These are phyloP conservation scores for Pyralis farinalis DNA, from an alignment of 2,888 invertebrate genomes.

Conservation along the genomic window DNA sequence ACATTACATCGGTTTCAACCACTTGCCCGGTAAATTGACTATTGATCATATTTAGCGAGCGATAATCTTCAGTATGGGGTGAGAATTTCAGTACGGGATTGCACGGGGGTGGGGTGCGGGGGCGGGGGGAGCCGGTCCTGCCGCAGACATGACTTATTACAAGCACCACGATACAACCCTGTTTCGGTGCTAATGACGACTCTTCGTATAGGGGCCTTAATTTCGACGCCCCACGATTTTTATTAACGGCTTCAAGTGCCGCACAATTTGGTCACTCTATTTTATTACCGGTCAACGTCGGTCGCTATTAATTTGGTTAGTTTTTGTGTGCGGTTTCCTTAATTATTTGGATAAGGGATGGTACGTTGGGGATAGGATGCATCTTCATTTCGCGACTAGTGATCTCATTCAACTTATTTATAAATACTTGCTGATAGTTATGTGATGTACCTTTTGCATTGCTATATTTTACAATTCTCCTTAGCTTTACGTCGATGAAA, in stretches of 20 bases:
- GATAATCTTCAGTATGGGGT: conserved; percentile 59
- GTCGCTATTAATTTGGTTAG: conserved; percentile 26
- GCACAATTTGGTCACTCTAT: conserved; percentile 56
- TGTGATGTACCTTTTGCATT: no score
- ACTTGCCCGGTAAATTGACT: conserved; percentile 69
- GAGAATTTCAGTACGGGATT: conserved; percentile 56
- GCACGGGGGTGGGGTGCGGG: conserved; percentile 30
- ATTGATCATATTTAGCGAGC: conserved; percentile 72
- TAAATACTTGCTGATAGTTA: no score
- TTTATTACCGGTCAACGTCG: conserved; percentile 41
- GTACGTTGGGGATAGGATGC: conserved; percentile 2
- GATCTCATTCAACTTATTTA: background rate
- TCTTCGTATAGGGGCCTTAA: conserved; percentile 71
- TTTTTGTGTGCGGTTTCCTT: conserved; percentile 26
- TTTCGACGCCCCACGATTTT: conserved; percentile 77
- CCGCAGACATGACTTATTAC: conserved; percentile 79
- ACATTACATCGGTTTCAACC: conserved; percentile 53
- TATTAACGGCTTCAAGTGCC: conserved; percentile 73
- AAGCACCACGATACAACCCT: conserved; percentile 77
- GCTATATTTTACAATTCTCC: no score
- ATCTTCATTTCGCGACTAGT: background rate
- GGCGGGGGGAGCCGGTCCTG: conserved; percentile 49
- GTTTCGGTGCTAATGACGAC: conserved; percentile 76
- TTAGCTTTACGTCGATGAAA: no score
- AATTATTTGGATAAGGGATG: background rate